Conservation (phyloP, 92 coral and sea anemone genomes). For the Porites lobata region DNA sequence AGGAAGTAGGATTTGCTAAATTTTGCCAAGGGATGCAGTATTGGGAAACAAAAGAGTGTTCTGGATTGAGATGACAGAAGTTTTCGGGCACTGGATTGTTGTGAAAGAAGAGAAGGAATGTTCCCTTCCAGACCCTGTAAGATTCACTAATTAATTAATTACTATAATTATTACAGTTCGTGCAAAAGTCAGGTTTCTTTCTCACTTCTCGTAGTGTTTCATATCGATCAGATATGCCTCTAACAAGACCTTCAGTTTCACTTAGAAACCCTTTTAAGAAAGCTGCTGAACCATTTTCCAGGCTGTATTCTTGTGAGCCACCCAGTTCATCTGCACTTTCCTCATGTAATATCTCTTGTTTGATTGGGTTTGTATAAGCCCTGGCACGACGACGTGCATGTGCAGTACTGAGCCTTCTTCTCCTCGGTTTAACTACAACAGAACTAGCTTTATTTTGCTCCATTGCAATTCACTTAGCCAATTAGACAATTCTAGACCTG, state of each 20-base stretch:
- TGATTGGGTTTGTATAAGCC: conserved; percentile 45
- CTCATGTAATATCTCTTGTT: conserved; percentile 19
- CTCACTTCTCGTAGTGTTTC: conserved; percentile 51
- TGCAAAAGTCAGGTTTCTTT: background rate
- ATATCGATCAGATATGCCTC: conserved; percentile 34
- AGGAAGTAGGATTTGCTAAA: too few species aligned
- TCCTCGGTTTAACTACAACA: conserved; percentile 13
- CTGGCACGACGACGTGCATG: conserved; percentile 69
- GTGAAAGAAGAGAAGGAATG: too few species aligned
- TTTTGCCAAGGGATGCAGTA: too few species aligned
- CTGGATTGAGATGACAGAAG: too few species aligned
- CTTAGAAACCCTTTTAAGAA: conserved; percentile 23
- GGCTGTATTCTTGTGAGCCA: conserved; percentile 43
- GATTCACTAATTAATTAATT: too few species aligned
- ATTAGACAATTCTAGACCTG: too few species aligned
- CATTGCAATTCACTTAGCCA: conserved; percentile 5
- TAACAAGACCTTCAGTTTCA: conserved; percentile 18
- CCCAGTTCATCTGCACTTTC: conserved; percentile 48
- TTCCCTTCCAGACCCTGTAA: too few species aligned
- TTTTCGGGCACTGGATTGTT: too few species aligned
- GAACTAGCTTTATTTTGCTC: conserved; percentile 9
- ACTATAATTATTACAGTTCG: background rate
- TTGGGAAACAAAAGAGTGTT: too few species aligned
- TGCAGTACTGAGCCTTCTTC: conserved; percentile 53
- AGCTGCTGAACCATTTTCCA: conserved; percentile 27